phyloP scores from a whole-genome alignment of 1,140 invertebrate species.

The Pogonognathellus flavescens region DNA sequence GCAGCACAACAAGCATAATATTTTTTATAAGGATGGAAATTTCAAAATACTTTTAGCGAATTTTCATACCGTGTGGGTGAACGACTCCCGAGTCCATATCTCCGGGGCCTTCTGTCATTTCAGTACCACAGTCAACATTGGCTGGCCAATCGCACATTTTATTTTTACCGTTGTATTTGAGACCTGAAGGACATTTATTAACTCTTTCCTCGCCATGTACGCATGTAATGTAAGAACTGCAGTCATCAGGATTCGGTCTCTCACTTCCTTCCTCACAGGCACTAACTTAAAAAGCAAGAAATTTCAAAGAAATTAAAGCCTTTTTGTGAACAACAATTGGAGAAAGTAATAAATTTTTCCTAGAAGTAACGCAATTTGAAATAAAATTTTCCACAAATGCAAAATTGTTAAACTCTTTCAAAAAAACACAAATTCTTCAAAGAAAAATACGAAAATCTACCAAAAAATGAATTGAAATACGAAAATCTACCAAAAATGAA shows the following conservation, averaged over 20 bases:
- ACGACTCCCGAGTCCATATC: too few species aligned
- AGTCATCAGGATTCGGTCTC: conserved; percentile 34
- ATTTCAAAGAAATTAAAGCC: neutral
- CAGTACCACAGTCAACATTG: conserved; percentile 48
- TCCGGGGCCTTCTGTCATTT: neutral
- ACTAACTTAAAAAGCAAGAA: neutral
- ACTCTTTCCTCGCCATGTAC: conserved; percentile 52
- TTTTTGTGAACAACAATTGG: too few species aligned
- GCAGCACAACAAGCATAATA: neutral
- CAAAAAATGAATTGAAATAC: too few species aligned
- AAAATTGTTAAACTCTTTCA: neutral
- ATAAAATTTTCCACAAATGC: too few species aligned
- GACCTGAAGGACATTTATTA: conserved; percentile 51
- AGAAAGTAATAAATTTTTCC: neutral
- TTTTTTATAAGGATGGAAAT: too few species aligned
- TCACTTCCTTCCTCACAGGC: conserved; percentile 52
- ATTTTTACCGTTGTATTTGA: conserved; percentile 47
- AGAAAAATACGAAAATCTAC: neutral
- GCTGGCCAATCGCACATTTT: conserved; percentile 57
- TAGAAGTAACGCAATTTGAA: too few species aligned
- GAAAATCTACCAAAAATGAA: too few species aligned
- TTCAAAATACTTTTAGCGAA: neutral
- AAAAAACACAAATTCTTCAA: too few species aligned
- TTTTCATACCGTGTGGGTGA: conserved; percentile 54
- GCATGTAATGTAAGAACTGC: conserved; percentile 47